phyloP scores from a whole-genome alignment of 2,888 invertebrate species.

The Idaea aversata region DNA sequence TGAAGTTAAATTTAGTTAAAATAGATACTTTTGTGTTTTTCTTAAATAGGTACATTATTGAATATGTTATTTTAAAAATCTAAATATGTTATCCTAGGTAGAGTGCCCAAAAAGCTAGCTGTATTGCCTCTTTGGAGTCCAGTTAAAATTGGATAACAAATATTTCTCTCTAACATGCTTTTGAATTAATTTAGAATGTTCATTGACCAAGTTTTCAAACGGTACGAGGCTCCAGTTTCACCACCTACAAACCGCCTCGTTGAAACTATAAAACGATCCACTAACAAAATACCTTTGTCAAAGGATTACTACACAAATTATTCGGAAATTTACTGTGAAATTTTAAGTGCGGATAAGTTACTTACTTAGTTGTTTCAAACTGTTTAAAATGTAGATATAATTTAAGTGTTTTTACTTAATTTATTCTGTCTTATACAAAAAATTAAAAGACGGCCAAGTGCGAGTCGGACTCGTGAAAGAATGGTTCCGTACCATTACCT shows the following conservation, averaged over 20 bases:
- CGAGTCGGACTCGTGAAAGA: no score
- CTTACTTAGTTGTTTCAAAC: neutral
- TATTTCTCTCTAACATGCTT: no score
- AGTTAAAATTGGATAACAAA: no score
- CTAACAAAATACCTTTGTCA: neutral
- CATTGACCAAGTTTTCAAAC: neutral
- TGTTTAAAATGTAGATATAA: neutral
- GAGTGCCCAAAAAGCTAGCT: no score
- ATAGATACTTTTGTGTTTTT: no score
- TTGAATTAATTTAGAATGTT: neutral
- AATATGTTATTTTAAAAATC: no score
- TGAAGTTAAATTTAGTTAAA: no score
- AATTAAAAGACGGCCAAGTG: neutral
- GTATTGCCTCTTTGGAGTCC: no score
- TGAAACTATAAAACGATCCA: neutral
- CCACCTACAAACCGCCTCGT: neutral
- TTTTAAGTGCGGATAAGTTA: slow-evolving; percentile 1
- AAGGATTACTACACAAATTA: neutral
- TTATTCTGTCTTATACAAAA: neutral
- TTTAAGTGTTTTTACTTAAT: neutral
- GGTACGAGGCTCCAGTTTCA: neutral
- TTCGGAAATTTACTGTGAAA: neutral
- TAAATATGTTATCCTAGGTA: no score
- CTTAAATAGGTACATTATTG: no score
- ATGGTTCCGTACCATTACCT: no score